Evolutionary conservation across 2,113 vertebrate genomes (phyloP).

Genomic region (Pan paniscus): DNA sequence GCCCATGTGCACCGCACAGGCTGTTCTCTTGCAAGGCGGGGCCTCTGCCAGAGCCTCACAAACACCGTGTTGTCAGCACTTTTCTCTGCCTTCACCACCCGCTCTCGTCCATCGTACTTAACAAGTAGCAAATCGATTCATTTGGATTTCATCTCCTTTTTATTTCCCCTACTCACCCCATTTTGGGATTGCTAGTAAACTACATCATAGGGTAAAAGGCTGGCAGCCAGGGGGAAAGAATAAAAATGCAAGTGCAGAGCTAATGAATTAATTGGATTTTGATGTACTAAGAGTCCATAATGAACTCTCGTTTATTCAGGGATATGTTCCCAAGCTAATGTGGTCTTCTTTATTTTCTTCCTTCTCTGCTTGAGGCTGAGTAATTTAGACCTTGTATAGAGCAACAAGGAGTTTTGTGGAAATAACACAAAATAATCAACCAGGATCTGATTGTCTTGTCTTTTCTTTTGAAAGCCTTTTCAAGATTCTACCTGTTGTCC

Average conservation of each 20-base stretch:
- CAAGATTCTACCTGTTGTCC: neutral
- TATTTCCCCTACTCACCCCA: conserved; percentile 7
- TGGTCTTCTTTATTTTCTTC: conserved; percentile 53
- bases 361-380: conserved; percentile 63
- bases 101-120: neutral
- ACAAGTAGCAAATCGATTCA: conserved; percentile 55
- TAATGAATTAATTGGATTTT: conserved; percentile 76
- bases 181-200: conserved; percentile 38
- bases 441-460: neutral
- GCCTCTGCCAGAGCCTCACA: neutral
- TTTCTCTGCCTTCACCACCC: neutral
- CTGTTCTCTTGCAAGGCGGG: neutral
- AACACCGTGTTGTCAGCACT: rapidly evolving
- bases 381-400: conserved; percentile 53
- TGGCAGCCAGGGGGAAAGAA: neutral
- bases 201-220: conserved; percentile 39
- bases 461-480: conserved; percentile 27
- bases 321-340: conserved; percentile 36
- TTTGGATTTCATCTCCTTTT: conserved; percentile 57
- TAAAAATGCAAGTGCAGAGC: neutral
- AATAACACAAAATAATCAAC: conserved; percentile 46
- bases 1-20: too few relatives aligned
- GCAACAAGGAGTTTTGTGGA: conserved; percentile 28
- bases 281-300: conserved; percentile 68
- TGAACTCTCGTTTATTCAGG: conserved; percentile 61